Percentiles rank a stretch among this genome's conserved stretches.
phyloP scores from a whole-genome alignment of 92 coral and sea anemone genomes.

The Porites rus region DNA sequence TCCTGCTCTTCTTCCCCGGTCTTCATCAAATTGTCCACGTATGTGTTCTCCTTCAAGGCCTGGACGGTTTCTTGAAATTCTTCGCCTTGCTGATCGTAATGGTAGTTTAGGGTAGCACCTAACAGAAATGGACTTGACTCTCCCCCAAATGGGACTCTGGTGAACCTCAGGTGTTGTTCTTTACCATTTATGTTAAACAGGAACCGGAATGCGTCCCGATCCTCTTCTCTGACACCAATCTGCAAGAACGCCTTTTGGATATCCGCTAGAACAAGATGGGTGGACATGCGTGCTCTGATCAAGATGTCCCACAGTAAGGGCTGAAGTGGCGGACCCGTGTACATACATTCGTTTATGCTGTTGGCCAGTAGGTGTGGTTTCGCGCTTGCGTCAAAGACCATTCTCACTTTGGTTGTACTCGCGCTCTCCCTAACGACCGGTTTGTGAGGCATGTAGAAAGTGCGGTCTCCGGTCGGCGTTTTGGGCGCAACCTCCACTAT shows the following conservation, averaged over 20 bases:
- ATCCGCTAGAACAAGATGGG: conserved; percentile 55
- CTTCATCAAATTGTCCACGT: conserved; percentile 71
- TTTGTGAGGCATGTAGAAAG: conserved; percentile 62
- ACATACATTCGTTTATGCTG: conserved; percentile 70
- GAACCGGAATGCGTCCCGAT: conserved; percentile 63
- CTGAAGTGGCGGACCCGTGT: conserved; percentile 65
- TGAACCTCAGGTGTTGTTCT: conserved; percentile 62
- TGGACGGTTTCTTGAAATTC: conserved; percentile 50
- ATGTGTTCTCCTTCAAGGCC: conserved; percentile 57
- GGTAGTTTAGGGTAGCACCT: conserved; percentile 69
- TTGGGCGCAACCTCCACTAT: conserved; percentile 40
- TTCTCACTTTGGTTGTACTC: neutral
- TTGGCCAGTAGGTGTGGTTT: conserved; percentile 29
- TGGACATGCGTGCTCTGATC: conserved; percentile 70
- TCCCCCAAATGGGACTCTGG: conserved; percentile 70
- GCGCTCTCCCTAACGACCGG: conserved; percentile 34
- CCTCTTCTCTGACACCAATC: conserved; percentile 54
- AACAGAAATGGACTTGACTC: conserved; percentile 75
- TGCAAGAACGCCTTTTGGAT: conserved; percentile 66
- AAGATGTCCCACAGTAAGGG: conserved; percentile 73
- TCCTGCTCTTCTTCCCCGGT: conserved; percentile 46
- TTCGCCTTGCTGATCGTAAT: conserved; percentile 61
- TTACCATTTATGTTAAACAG: conserved; percentile 41
- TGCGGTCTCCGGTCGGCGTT: conserved; percentile 23
- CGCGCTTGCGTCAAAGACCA: too few species aligned